Evolutionary conservation across 2,113 vertebrate genomes (phyloP).

Genomic region (Fukomys damarensis): DNA sequence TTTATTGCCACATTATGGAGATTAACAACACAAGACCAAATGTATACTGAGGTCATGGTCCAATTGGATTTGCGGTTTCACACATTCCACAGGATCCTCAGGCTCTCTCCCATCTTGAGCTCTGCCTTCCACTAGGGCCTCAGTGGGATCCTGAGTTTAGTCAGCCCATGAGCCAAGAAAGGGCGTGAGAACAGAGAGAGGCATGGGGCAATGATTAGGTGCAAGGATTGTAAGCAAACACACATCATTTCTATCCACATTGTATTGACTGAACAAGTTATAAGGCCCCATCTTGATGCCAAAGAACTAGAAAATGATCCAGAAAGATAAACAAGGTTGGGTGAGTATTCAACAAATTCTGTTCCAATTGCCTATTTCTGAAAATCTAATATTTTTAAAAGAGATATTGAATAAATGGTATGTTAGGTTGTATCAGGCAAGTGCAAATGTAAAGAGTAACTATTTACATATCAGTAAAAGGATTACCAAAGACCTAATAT

Average conservation of each 20-base stretch:
- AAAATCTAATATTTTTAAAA: neutral
- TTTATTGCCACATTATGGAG: neutral
- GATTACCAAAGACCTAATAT: neutral
- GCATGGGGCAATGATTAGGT: neutral
- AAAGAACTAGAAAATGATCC: neutral
- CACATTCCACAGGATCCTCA: neutral
- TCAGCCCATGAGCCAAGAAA: neutral
- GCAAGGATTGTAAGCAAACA: neutral
- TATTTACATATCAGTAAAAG: neutral
- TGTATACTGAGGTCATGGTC: neutral
- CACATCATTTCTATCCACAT: neutral
- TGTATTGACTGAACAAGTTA: neutral
- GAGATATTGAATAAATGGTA: neutral
- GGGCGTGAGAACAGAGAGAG: neutral
- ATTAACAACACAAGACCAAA: neutral
- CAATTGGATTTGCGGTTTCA: neutral
- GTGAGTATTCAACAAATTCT: neutral
- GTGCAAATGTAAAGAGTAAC: neutral
- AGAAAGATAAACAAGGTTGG: neutral
- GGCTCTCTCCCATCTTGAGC: neutral
- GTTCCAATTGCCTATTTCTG: neutral
- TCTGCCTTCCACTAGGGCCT: neutral
- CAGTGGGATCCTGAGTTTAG: neutral
- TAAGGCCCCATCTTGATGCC: neutral
- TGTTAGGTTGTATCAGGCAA: neutral